phyloP scores from a whole-genome alignment of 1,140 invertebrate genomes.

The Gonatopus flavifemur region DNA sequence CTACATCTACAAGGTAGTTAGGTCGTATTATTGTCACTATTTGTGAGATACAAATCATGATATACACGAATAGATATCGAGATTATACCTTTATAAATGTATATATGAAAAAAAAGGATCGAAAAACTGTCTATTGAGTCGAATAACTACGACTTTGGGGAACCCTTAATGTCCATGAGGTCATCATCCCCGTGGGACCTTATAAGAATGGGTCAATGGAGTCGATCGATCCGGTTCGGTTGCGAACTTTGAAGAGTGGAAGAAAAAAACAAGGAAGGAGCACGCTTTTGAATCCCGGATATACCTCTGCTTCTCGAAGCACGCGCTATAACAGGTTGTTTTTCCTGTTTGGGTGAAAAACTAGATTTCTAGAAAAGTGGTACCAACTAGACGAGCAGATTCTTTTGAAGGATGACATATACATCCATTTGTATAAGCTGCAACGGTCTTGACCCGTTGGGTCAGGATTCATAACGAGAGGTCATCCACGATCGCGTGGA shows the following conservation, averaged over 20 bases:
- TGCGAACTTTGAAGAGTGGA: conserved; percentile 35
- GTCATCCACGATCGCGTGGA: conserved; percentile 33
- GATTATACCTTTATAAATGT: too few relatives aligned
- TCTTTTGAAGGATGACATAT: conserved; percentile 2
- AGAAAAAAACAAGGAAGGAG: conserved; percentile 24
- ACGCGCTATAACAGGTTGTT: conserved; percentile 27
- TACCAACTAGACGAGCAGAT: conserved; percentile 10
- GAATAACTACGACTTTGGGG: too few relatives aligned
- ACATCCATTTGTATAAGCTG: conserved; percentile 11
- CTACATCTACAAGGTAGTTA: too few relatives aligned
- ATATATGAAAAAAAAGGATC: too few relatives aligned
- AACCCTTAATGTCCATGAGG: conserved; percentile 30
- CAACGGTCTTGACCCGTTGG: conserved; percentile 25
- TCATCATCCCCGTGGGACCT: conserved; percentile 44
- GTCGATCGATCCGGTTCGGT: conserved; percentile 31
- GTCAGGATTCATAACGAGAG: conserved; percentile 1
- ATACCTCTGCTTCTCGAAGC: too few relatives aligned
- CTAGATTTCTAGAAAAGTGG: conserved; percentile 4
- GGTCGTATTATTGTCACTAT: too few relatives aligned
- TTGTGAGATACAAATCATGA: too few relatives aligned
- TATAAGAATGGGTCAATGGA: conserved; percentile 41
- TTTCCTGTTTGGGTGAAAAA: neutral
- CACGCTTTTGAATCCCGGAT: too few relatives aligned
- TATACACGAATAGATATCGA: too few relatives aligned
- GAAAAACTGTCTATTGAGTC: too few relatives aligned